These are phyloP conservation scores for Plecturocebus donacophilus DNA, from an alignment of 2,113 vertebrate genomes.

Conservation along the genomic window DNA sequence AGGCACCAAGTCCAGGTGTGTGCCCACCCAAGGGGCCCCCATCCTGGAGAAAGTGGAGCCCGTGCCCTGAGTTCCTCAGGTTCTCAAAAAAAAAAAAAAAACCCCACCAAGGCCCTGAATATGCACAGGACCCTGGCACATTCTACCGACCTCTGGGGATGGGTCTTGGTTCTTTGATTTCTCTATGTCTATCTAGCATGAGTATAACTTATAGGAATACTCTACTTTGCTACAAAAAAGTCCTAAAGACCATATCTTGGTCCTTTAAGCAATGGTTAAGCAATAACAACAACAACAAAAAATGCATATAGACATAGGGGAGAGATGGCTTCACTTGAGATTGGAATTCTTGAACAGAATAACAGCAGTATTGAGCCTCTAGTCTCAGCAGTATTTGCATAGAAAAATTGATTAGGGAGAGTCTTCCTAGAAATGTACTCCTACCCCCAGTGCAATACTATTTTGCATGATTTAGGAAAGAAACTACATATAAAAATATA, in stretches of 20 bases:
- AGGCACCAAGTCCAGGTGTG: fast-evolving
- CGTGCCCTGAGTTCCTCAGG: background rate
- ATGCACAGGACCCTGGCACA: fast-evolving
- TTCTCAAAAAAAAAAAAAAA: too few species aligned
- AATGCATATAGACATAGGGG: fast-evolving
- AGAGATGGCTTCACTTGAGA: background rate
- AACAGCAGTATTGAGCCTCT: fast-evolving
- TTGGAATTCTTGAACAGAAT: background rate
- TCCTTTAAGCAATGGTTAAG: too few species aligned
- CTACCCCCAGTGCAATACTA: background rate
- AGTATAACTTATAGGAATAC: fast-evolving
- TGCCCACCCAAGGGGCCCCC: fast-evolving
- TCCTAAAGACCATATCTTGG: fast-evolving
- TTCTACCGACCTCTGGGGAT: fast-evolving
- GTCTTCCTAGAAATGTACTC: background rate
- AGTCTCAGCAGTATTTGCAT: too few species aligned
- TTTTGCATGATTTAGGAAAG: background rate
- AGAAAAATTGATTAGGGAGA: background rate
- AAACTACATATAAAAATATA: background rate
- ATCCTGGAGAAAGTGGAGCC: fast-evolving
- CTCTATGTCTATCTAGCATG: fast-evolving
- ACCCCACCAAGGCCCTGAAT: fast-evolving
- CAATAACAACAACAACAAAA: background rate
- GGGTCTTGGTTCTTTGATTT: fast-evolving
- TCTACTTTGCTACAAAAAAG: background rate